Conservation (phyloP, 1,140 invertebrate species). For the Cecropterus lyciades region DNA sequence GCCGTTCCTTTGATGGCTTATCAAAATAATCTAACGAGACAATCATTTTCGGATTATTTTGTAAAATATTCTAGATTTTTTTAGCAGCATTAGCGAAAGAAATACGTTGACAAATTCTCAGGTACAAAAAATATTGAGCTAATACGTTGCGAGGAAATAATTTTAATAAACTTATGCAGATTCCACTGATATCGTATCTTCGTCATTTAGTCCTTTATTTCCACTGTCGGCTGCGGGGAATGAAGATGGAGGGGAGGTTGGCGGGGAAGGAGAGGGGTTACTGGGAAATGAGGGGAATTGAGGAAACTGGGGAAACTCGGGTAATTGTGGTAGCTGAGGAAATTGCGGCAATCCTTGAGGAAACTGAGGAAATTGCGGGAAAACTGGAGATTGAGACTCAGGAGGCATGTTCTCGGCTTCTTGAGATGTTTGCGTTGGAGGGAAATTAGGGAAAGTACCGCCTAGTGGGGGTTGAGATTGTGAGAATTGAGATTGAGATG, state of each 20-base stretch:
- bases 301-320: slow-evolving; percentile 29
- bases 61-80: too few relatives aligned
- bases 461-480: slow-evolving; percentile 10
- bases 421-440: slow-evolving; percentile 3
- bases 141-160: neutral
- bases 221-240: slow-evolving; percentile 46
- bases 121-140: slow-evolving; percentile 9
- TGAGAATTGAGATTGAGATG: neutral
- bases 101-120: slow-evolving; percentile 2
- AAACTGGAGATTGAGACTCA: slow-evolving; percentile 37
- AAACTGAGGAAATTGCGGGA: slow-evolving; percentile 44
- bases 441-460: neutral
- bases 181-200: slow-evolving; percentile 72
- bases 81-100: too few relatives aligned
- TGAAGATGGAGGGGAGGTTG: slow-evolving; percentile 38
- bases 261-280: slow-evolving; percentile 38
- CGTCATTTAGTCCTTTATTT: slow-evolving; percentile 61
- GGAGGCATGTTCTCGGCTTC: slow-evolving; percentile 23
- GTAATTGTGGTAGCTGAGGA: slow-evolving; percentile 39
- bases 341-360: slow-evolving; percentile 38
- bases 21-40: too few relatives aligned
- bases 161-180: slow-evolving; percentile 53
- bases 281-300: slow-evolving; percentile 37
- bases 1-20: too few relatives aligned
- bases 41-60: too few relatives aligned